A percentile compares a stretch with the other conserved stretches of the same genome.
Conservation (phyloP, 2,888 invertebrate genomes). For the Diogma glabrata region DNA sequence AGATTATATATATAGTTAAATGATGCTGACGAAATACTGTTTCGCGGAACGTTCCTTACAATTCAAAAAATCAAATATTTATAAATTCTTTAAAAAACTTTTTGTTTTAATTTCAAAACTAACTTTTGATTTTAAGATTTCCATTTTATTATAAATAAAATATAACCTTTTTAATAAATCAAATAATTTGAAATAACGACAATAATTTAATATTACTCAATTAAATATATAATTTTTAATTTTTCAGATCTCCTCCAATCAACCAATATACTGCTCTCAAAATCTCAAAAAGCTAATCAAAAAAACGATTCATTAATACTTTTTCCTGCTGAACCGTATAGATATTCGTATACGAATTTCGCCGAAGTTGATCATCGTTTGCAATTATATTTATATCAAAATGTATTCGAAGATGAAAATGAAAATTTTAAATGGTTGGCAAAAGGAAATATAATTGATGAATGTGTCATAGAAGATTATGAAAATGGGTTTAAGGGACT, state of each 20-base stretch:
- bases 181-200: too few relatives aligned
- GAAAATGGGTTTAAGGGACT: conserved; percentile 35
- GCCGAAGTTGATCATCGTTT: conserved; percentile 45
- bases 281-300: conserved; percentile 27
- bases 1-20: too few relatives aligned
- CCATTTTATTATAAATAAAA: too few relatives aligned
- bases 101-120: too few relatives aligned
- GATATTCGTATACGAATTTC: conserved; percentile 44
- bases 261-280: conserved; percentile 35
- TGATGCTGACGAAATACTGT: too few relatives aligned
- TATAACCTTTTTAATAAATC: too few relatives aligned
- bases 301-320: too few relatives aligned
- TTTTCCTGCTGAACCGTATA: conserved; percentile 27
- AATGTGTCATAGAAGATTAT: conserved; percentile 25
- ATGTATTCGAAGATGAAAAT: conserved; percentile 41
- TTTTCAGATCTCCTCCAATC: conserved; percentile 39
- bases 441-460: conserved; percentile 38
- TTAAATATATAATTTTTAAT: conserved; percentile 6
- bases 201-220: too few relatives aligned
- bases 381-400: conserved; percentile 44
- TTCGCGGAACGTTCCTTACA: too few relatives aligned
- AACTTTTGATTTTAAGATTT: too few relatives aligned
- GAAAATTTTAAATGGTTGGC: conserved; percentile 43
- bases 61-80: too few relatives aligned
- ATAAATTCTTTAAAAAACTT: too few relatives aligned